These are phyloP conservation scores for Ictalurus punctatus DNA, from an alignment of 2,113 vertebrate genomes.

Conservation along the genomic window DNA sequence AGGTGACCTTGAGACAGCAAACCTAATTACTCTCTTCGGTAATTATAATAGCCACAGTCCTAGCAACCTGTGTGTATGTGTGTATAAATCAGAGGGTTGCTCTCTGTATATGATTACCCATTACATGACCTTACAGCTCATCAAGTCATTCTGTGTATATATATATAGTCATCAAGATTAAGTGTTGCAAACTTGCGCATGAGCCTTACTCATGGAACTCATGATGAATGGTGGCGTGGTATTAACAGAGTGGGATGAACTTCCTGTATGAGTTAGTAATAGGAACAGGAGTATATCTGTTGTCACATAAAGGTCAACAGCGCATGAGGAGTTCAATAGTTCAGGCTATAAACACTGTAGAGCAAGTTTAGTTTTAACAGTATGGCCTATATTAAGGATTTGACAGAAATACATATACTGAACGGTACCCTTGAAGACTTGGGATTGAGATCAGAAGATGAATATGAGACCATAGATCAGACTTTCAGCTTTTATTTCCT, in stretches of 20 bases:
- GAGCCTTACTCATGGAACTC: background rate
- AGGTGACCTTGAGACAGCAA: conserved; percentile 47
- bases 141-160: background rate
- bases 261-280: background rate
- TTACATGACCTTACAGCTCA: conserved; percentile 12
- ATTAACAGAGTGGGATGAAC: background rate
- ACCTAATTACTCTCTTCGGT: conserved; percentile 51
- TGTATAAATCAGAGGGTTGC: background rate
- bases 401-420: background rate
- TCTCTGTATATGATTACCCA: background rate
- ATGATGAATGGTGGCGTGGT: background rate
- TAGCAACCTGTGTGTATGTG: conserved; percentile 8
- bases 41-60: conserved; percentile 45
- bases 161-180: background rate
- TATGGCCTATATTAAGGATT: background rate
- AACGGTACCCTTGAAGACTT: background rate
- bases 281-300: background rate
- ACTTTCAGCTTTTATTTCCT: background rate
- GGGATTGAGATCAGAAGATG: background rate
- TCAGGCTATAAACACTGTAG: background rate
- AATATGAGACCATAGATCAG: background rate
- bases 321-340: background rate
- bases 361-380: background rate
- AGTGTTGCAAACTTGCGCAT: background rate
- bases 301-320: background rate